A percentile compares a stretch with the other conserved stretches of the same genome.
phyloP scores from a whole-genome alignment of 2,888 invertebrate species.

The Mongoloraphidia duomilia region DNA sequence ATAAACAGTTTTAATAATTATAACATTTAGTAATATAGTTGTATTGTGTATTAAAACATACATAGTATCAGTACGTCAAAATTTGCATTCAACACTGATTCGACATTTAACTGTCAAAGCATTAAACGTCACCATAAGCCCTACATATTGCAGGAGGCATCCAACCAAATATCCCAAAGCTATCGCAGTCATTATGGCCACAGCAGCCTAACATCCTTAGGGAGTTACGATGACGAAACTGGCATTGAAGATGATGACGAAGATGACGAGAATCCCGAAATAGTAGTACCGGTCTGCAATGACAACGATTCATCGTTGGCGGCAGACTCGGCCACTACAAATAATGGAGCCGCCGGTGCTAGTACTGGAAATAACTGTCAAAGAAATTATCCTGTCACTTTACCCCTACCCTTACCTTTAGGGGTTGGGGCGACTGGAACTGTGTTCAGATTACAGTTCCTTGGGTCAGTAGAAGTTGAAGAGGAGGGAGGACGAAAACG shows the following conservation, averaged over 20 bases:
- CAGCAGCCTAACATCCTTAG: constrained; percentile 25
- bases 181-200: constrained; percentile 25
- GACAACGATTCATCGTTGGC: background rate
- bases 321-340: background rate
- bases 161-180: constrained; percentile 31
- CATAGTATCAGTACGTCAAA: too few relatives aligned
- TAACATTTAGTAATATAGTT: too few relatives aligned
- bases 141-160: constrained; percentile 29
- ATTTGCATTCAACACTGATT: too few relatives aligned
- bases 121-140: too few relatives aligned
- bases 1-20: too few relatives aligned
- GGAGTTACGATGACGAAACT: constrained; percentile 25
- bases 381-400: background rate
- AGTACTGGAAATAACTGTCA: too few relatives aligned
- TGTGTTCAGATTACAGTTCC: constrained; percentile 68
- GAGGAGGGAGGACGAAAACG: constrained; percentile 59
- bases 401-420: constrained; percentile 31
- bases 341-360: too few relatives aligned
- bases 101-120: too few relatives aligned
- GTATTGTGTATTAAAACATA: too few relatives aligned
- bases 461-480: constrained; percentile 74
- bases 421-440: constrained; percentile 46
- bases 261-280: constrained; percentile 3
- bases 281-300: background rate
- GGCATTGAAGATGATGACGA: constrained; percentile 14